Evolutionary conservation across 2,113 vertebrate genomes (phyloP), one percentile per base, ranked within the genome.

Genomic region (Chaenogobius annularis): DNA sequence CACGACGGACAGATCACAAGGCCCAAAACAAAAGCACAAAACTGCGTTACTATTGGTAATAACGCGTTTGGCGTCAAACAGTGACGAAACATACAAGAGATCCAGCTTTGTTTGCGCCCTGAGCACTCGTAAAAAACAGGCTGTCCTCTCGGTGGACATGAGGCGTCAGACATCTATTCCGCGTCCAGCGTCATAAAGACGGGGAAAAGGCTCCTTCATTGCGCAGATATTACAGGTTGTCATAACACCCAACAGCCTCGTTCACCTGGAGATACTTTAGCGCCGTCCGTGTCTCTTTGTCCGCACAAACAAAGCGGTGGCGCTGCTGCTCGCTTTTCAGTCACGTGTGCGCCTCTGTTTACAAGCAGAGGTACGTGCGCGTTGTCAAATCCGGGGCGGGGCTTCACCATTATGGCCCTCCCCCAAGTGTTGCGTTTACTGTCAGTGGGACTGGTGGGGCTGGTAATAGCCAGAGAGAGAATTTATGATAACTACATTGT

Each of bases 341-440:
- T 95, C 94, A 95, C 94, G 94, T 93, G 91, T 87, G 93, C 87
- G 83, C 85, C 81, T 95, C 91, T 96, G 95, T 98, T 96, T 96
- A 96, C 96, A 96, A 95, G 93, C 91, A 80, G 71, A 64, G 75
- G 59, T 78, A 77, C 88, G 86, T 82, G 83, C 83, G 89, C 70
- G 85, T 80, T 80, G 85, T 83, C 83, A 85, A 82, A 88, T 83
- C 87, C 83, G 83, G 82, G 86, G 89, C 69, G 89, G 89, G 85
- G 61, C 81, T 87, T 54, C 50, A 64, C 40, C 7, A 10, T 20
- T 20, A 20, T 2, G 19, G 19, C 3, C 3, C 15, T 68, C 69
- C 79, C 23, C 12, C 22, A 65, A 23, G n/a, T 69, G 88, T 0
- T 31, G 62, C 70, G 3, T 89, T 87, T 64, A 77, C 0, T 3